Evolutionary conservation across 2,888 invertebrate species (phyloP).

Genomic region (Drosophila leonis): DNA sequence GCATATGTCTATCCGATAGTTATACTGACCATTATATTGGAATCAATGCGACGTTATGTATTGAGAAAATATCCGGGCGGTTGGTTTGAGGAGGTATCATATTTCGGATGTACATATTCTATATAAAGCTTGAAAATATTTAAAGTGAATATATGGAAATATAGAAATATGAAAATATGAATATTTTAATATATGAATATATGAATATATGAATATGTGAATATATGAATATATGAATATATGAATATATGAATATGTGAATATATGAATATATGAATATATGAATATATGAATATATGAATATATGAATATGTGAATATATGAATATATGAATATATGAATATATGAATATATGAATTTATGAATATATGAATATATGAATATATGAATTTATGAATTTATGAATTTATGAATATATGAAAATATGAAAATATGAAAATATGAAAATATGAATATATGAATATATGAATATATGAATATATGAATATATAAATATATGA

Average conservation of each 20-base stretch:
- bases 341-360: not conserved
- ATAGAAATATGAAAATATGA: not conserved
- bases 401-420: too few species aligned
- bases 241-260: not conserved
- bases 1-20: slow-evolving; percentile 31
- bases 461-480: not conserved
- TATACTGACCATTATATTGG: slow-evolving; percentile 29
- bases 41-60: slow-evolving; percentile 42
- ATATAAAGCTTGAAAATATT: not conserved
- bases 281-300: too few species aligned
- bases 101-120: slow-evolving; percentile 6
- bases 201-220: not conserved
- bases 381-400: not conserved
- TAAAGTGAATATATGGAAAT: not conserved
- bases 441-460: not conserved
- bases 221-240: not conserved
- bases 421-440: not conserved
- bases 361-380: not conserved
- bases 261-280: not conserved
- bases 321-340: not conserved
- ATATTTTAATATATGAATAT: not conserved
- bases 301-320: too few species aligned
- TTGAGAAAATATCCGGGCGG: slow-evolving; percentile 41
- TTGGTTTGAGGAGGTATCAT: slow-evolving; percentile 46
- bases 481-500: not conserved